Conservation (phyloP, 2,797 vertebrate species). For the Malurus leucopterus region DNA sequence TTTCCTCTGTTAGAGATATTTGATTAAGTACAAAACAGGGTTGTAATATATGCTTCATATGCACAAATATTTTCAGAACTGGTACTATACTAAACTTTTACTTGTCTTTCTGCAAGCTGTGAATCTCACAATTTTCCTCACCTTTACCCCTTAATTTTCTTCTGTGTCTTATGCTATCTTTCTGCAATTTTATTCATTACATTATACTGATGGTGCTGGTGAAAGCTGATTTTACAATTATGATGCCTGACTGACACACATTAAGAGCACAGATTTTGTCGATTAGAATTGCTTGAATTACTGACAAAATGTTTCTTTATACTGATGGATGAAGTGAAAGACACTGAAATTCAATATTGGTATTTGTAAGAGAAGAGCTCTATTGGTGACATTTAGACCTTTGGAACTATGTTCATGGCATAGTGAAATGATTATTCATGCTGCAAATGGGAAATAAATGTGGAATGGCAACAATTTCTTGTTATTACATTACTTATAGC, state of each 20-base stretch:
- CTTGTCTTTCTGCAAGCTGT: not conserved
- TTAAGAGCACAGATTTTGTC: not conserved
- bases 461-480: not conserved
- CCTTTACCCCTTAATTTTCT: not conserved
- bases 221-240: constrained; percentile 16
- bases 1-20: not conserved
- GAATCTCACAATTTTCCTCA: not conserved
- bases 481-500: not conserved
- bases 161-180: not conserved
- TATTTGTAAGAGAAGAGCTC: not conserved
- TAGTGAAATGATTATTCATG: not conserved
- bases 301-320: constrained; percentile 31
- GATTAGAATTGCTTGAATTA: constrained; percentile 2
- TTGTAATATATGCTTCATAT: not conserved
- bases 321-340: not conserved
- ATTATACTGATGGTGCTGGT: not conserved
- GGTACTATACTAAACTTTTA: not conserved
- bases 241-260: not conserved
- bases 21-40: not conserved
- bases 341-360: not conserved
- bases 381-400: not conserved
- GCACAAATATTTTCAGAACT: not conserved
- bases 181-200: not conserved
- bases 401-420: not conserved
- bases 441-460: not conserved